Conservation (phyloP, 2,113 vertebrate species). For the Lophura nycthemera region DNA sequence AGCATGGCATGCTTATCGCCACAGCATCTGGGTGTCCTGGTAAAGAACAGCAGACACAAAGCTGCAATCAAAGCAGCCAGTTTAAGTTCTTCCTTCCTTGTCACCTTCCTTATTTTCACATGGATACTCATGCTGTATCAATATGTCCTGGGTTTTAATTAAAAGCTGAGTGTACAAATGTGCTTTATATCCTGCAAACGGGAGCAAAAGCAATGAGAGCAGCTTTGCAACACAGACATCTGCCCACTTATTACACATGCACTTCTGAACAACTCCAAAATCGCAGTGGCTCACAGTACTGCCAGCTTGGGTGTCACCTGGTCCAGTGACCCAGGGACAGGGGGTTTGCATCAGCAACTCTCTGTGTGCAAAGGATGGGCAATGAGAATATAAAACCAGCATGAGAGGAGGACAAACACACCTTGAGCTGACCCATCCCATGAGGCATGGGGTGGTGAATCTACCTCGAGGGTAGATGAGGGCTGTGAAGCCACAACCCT, state of each 20-base stretch:
- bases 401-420: not conserved
- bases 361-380: not conserved
- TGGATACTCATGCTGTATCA: accelerated
- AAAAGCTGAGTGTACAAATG: not conserved
- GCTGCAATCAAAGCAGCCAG: not conserved
- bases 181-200: not conserved
- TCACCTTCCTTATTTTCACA: not conserved
- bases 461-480: not conserved
- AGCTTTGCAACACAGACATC: accelerated
- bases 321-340: not conserved
- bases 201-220: not conserved
- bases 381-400: not conserved
- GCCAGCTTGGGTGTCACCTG: not conserved
- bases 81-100: not conserved
- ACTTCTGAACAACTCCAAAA: not conserved
- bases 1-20: not conserved
- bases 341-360: not conserved
- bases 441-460: not conserved
- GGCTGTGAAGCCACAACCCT: constrained; percentile 42
- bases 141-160: not conserved
- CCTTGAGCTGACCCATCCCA: not conserved
- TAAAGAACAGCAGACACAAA: accelerated
- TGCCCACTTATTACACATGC: accelerated
- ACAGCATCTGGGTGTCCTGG: not conserved
- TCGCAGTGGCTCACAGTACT: accelerated